These are phyloP conservation scores for Bellardia bayeri DNA, from an alignment of 2,888 invertebrate species.

Conservation along the genomic window DNA sequence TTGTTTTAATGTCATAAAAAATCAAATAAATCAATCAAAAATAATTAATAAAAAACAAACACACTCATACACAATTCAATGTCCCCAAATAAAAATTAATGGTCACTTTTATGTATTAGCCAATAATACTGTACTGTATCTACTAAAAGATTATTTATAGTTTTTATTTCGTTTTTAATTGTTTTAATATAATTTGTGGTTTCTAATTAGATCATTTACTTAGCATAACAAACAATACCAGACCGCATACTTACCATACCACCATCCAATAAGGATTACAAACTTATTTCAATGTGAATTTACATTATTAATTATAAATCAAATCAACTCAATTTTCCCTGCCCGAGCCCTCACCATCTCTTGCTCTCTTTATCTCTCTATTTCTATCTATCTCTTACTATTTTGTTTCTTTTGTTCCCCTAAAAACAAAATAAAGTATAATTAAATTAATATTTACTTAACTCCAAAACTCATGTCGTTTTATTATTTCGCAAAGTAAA, in stretches of 20 bases:
- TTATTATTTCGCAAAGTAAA: slow-evolving; percentile 48
- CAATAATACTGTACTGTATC: slow-evolving; percentile 41
- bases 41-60: not conserved
- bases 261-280: slow-evolving; percentile 53
- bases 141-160: slow-evolving; percentile 51
- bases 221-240: slow-evolving; percentile 56
- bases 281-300: slow-evolving; percentile 60
- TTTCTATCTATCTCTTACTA: slow-evolving; percentile 37
- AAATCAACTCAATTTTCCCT: slow-evolving; percentile 64
- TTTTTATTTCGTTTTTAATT: slow-evolving; percentile 51
- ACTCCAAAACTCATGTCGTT: slow-evolving; percentile 71
- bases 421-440: slow-evolving; percentile 55
- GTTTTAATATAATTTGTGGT: slow-evolving; percentile 62
- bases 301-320: slow-evolving; percentile 46
- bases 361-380: slow-evolving; percentile 56
- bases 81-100: slow-evolving; percentile 41
- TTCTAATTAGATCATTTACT: slow-evolving; percentile 55
- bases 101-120: slow-evolving; percentile 52
- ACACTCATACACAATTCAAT: slow-evolving; percentile 36
- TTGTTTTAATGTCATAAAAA: slow-evolving; percentile 40
- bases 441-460: slow-evolving; percentile 61
- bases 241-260: slow-evolving; percentile 30
- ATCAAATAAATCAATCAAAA: slow-evolving; percentile 26
- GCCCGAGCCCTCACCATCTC: slow-evolving; percentile 75
- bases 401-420: slow-evolving; percentile 68